phyloP scores from a whole-genome alignment of 2,797 vertebrate genomes.

The Gadopsis bispinosus region DNA sequence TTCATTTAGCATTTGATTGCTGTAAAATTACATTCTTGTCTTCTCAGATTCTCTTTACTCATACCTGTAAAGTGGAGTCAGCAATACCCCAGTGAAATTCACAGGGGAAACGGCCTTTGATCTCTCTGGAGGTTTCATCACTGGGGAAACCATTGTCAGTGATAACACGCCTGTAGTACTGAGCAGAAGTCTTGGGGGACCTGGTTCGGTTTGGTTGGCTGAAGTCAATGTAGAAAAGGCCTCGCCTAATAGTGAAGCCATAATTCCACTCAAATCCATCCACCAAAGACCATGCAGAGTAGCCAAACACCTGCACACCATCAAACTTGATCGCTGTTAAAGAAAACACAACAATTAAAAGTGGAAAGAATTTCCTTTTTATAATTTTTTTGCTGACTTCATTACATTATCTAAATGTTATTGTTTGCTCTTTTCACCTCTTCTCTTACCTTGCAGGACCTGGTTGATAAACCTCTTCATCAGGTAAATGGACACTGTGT shows the following conservation, averaged over 20 bases:
- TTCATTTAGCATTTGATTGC: neutral
- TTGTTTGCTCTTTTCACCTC: neutral
- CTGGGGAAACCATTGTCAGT: slow-evolving; percentile 89
- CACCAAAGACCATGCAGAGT: slow-evolving; percentile 93
- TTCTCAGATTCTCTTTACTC: slow-evolving; percentile 14
- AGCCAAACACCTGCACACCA: slow-evolving; percentile 90
- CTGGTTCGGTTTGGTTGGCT: slow-evolving; percentile 84
- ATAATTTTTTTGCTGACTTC: neutral
- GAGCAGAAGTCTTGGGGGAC: slow-evolving; percentile 91
- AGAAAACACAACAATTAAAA: slow-evolving; percentile 29
- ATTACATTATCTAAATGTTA: neutral
- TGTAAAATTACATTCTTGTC: neutral
- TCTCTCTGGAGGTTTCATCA: slow-evolving; percentile 65
- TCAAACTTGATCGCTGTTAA: slow-evolving; percentile 89
- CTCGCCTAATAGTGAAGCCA: slow-evolving; percentile 87
- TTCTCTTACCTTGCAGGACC: slow-evolving; percentile 90
- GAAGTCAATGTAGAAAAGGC: slow-evolving; percentile 94
- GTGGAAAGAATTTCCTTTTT: neutral
- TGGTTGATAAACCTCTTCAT: slow-evolving; percentile 96
- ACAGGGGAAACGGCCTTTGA: slow-evolving; percentile 89
- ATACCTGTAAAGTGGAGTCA: slow-evolving; percentile 92
- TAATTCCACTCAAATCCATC: slow-evolving; percentile 97
- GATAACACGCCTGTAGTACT: slow-evolving; percentile 90
- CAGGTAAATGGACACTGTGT: slow-evolving; percentile 91
- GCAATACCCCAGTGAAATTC: slow-evolving; percentile 95